phyloP scores from a whole-genome alignment of 2,888 invertebrate genomes.

The Hoplodrina blanda region DNA sequence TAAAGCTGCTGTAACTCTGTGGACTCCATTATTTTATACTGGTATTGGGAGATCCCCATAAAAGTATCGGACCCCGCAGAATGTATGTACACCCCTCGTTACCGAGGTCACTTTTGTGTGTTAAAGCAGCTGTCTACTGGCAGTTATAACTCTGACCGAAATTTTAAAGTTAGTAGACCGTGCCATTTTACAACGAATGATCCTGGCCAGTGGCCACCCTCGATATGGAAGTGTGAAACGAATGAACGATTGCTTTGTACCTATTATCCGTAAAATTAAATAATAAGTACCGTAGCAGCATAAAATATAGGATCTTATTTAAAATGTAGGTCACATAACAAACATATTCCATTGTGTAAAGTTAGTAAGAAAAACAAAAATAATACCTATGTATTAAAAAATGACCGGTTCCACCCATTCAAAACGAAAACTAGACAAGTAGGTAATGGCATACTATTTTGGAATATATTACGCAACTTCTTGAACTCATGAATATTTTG shows the following conservation, averaged over 20 bases:
- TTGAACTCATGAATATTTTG: conserved; percentile 14
- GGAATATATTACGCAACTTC: conserved; percentile 10
- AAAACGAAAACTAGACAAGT: conserved; percentile 32
- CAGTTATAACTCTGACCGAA: conserved; percentile 31
- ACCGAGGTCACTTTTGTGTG: conserved; percentile 5
- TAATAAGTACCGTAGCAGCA: neutral
- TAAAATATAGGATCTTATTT: neutral
- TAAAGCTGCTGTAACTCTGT: neutral
- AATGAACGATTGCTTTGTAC: neutral
- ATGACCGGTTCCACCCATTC: conserved; percentile 18
- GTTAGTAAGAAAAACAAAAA: no score
- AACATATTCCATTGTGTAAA: neutral
- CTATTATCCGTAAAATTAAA: neutral
- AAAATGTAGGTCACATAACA: conserved; percentile 1
- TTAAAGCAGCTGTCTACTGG: conserved; percentile 24
- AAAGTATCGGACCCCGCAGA: neutral
- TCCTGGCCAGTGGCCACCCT: neutral
- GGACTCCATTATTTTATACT: neutral
- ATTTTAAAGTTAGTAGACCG: conserved; percentile 31
- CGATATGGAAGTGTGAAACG: neutral
- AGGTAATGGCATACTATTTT: conserved; percentile 18
- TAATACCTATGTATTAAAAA: neutral
- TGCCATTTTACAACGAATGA: conserved; percentile 15
- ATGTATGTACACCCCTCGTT: conserved; percentile 36
- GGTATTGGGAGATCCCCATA: neutral